Base-by-base conservation (phyloP, 2,888 invertebrate genomes). In the Smittia aterrima region DNA sequence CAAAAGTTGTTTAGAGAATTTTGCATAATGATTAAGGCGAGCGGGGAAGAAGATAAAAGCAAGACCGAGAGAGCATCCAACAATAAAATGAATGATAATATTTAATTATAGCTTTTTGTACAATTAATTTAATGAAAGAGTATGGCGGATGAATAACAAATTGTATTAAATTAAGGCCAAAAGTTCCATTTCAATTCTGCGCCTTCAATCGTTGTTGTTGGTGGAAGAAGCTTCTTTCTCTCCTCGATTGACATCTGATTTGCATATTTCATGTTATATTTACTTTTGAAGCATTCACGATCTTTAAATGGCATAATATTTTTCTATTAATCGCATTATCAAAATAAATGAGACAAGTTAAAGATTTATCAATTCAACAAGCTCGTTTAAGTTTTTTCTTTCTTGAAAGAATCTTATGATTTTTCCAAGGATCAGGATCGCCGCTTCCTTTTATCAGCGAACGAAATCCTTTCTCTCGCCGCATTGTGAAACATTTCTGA, bases 31-130 rank as follows among this genome's bases (percentile, higher is more conserved):
- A 70, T 38, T 40, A 47, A 11, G 47, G 16, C 11, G 20, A 58
- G 18, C 18, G 22, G 4, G 58, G 22, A 18, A 20, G 58, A 11
- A n/a, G 47, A n/a, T n/a, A 11, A 47, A 11, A 11, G 11, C 32
- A 18, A 16, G 58, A 58, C 16, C 27, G 64, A 64, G 25, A 64
- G 22, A 27, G 27, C 25, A 64, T 27, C 25, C 64, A 64, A 64
- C 64, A 64, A 64, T 64, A 64, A 64, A 27, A 27, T 20, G 27
- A 64, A 27, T 64, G 68, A 70, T 70, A 70, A 70, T 70, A 70
- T 70, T 70, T 70, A 70, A 70, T 70, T 70, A 70, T 70, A 70
- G 68, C 68, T 70, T 70, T 70, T 70, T 70, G 68, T 70, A 70
- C 68, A 70, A 70, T 70, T 70, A 70, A 70, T 70, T 70, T 70